Evolutionary conservation across 2,888 invertebrate genomes (phyloP).

Genomic region (Malachius bipustulatus): DNA sequence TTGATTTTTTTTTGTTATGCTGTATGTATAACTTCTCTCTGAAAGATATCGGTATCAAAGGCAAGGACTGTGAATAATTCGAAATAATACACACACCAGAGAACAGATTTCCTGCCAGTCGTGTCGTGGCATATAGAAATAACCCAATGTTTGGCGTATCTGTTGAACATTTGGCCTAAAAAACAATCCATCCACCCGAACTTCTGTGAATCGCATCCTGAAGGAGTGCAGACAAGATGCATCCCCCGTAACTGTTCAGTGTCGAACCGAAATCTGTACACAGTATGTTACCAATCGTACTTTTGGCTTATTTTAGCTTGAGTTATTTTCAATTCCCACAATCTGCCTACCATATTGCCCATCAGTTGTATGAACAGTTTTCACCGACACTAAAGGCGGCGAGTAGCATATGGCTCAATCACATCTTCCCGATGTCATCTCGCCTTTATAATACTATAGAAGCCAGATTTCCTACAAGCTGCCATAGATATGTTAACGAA

Average conservation of each 20-base stretch:
- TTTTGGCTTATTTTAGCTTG: slow-evolving; percentile 36
- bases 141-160: too few relatives aligned
- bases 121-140: too few relatives aligned
- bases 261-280: slow-evolving; percentile 31
- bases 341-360: slow-evolving; percentile 37
- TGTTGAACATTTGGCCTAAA: neutral
- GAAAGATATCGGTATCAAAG: too few relatives aligned
- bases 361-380: slow-evolving; percentile 24
- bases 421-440: neutral
- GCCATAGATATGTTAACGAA: neutral
- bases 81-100: too few relatives aligned
- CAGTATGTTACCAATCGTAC: slow-evolving; percentile 33
- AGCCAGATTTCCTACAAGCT: neutral
- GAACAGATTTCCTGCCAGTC: too few relatives aligned
- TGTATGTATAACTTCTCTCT: too few relatives aligned
- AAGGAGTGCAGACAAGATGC: slow-evolving; percentile 10
- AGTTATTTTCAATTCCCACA: slow-evolving; percentile 37
- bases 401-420: slow-evolving; percentile 1
- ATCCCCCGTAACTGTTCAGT: slow-evolving; percentile 14
- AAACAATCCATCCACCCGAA: slow-evolving; percentile 1
- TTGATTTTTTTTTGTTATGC: too few relatives aligned
- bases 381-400: slow-evolving; percentile 1
- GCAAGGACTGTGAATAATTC: too few relatives aligned
- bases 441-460: neutral
- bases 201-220: neutral